Conservation (phyloP, 2,113 vertebrate genomes). For the Stigmatopora nigra region DNA sequence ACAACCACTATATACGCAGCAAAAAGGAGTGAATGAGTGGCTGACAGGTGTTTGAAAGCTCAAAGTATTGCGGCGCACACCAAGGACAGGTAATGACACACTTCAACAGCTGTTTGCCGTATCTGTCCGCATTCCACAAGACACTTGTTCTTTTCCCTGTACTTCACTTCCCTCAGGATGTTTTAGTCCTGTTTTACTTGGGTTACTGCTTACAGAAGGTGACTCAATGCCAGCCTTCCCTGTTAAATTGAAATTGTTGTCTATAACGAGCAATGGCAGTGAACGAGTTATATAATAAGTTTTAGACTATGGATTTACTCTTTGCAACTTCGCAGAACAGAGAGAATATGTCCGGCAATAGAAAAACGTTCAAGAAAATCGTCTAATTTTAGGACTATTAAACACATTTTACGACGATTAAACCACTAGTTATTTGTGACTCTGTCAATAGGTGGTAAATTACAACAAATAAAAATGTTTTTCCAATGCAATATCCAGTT, state of each 20-base stretch:
- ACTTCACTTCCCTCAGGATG: background rate
- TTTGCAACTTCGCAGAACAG: too few species aligned
- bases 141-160: conserved; percentile 8
- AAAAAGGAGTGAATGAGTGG: background rate
- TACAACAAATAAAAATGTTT: too few species aligned
- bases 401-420: too few species aligned
- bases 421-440: too few species aligned
- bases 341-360: too few species aligned
- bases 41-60: conserved; percentile 28
- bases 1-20: background rate
- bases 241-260: background rate
- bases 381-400: too few species aligned
- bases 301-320: too few species aligned
- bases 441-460: too few species aligned
- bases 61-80: conserved; percentile 27
- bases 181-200: background rate
- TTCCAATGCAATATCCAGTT: too few species aligned
- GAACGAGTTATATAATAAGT: too few species aligned
- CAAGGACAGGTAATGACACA: conserved; percentile 28
- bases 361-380: too few species aligned
- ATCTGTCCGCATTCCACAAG: conserved; percentile 16
- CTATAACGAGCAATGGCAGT: too few species aligned
- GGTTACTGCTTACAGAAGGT: background rate
- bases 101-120: conserved; percentile 41
- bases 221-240: background rate